phyloP scores from a whole-genome alignment of 2,888 invertebrate genomes.

The Blastobasis adustella region DNA sequence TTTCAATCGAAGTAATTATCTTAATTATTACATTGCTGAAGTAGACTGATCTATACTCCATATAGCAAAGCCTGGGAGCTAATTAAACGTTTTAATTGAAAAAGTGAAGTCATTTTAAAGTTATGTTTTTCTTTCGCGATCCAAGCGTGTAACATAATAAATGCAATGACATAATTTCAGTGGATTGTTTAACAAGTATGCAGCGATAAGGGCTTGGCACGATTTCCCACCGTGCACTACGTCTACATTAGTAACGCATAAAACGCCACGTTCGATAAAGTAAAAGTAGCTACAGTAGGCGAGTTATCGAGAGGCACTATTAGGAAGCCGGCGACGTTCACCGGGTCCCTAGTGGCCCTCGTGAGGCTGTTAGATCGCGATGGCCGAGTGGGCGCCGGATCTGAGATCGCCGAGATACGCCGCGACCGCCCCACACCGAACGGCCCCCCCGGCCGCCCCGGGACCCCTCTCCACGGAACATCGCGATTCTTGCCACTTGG shows the following conservation, averaged over 20 bases:
- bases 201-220: conserved; percentile 5
- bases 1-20: no score
- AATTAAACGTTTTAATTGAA: no score
- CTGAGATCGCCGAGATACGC: conserved; percentile 55
- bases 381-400: conserved; percentile 38
- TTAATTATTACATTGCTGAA: no score
- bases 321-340: conserved; percentile 3
- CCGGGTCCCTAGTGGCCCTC: conserved; percentile 24
- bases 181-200: conserved; percentile 6
- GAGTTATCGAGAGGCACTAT: neutral
- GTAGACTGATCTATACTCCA: no score
- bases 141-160: neutral
- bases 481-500: conserved; percentile 45
- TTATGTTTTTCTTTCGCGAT: no score
- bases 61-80: no score
- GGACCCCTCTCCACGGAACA: conserved; percentile 28
- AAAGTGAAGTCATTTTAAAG: no score
- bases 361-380: conserved; percentile 39
- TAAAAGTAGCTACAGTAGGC: neutral
- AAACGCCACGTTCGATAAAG: conserved; percentile 26
- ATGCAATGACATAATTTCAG: neutral
- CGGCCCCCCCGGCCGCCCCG: conserved; percentile 25
- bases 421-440: conserved; percentile 34
- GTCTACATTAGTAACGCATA: conserved; percentile 22
- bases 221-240: conserved; percentile 8